Evolutionary conservation across 1,140 invertebrate genomes (phyloP), one percentile per base, ranked within the genome.

Genomic region (Zaprionus nigranus): DNA sequence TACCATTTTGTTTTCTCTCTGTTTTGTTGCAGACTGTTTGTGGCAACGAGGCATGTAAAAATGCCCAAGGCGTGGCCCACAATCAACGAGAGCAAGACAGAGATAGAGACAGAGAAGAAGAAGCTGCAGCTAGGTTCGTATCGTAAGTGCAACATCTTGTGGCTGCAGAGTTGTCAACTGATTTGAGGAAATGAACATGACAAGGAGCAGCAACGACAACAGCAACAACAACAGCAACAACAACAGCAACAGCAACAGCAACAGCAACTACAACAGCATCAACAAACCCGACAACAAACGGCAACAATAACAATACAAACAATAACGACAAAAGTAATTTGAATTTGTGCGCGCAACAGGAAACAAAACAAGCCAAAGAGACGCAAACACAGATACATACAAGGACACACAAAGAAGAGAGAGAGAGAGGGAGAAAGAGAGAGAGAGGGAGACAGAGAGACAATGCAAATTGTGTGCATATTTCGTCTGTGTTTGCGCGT

Each of bases 401-500:
- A 40, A 40, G 38, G 15, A 40, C 38, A 46, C 15, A 2, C 30
- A 38, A 12, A 34, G n/a, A 72, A 1, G 28, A 68, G 17, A 40
- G 49, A 20, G 40, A 17, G 13, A 70, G 2, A 26, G 24, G 15
- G 62, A 63, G 36, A 30, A 26, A 56, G 58, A 60, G 15, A 30
- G 7, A 38, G 30, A 75, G 34, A 60, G n/a, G n/a, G 34, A 56
- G 58, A 60, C 17, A 30, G 7, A 38, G 30, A 75, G 34, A 60
- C 24, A 60, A 71, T 70, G 74, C 67, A 83, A 88, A 88, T 81
- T 81, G 84, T 87, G 70, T 87, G 79, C 83, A 87, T 78, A 83
- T 81, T 83, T 61, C 69, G 65, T 65, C 67, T 70, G 62, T 73
- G 43, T 82, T 64, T 61, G 40, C 61, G 38, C 49, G 57, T 36